These are phyloP conservation scores for Drosophila bocqueti DNA, from an alignment of 1,140 invertebrate species.

Conservation along the genomic window DNA sequence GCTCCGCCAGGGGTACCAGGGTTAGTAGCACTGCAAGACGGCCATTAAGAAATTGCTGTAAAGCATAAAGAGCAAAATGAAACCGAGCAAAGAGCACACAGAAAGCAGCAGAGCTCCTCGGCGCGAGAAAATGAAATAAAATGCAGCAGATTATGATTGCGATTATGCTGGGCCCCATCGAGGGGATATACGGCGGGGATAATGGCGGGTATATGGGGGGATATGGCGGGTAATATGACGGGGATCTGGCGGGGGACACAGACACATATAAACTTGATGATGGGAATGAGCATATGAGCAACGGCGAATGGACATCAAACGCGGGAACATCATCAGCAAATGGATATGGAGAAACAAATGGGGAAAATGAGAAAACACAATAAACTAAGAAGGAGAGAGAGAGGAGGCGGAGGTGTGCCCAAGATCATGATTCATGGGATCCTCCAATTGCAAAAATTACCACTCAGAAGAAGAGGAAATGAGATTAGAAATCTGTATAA, in stretches of 20 bases:
- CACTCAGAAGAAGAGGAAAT: not conserved
- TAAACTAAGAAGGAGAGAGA: not conserved
- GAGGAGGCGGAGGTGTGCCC: not conserved
- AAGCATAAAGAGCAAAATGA: conserved; percentile 82
- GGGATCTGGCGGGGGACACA: not conserved
- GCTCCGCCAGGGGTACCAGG: not conserved
- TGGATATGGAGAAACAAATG: conserved; percentile 5
- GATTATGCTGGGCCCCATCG: conserved; percentile 62
- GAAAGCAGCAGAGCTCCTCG: conserved; percentile 46
- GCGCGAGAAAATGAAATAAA: conserved; percentile 83
- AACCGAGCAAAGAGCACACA: conserved; percentile 58
- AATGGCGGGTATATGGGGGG: conserved; percentile 6
- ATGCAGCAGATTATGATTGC: conserved; percentile 83
- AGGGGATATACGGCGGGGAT: conserved; percentile 4
- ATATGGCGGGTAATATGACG: not conserved
- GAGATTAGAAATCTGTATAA: not conserved
- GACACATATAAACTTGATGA: conserved; percentile 28
- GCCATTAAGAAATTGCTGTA: conserved; percentile 82
- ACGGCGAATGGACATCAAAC: conserved; percentile 19
- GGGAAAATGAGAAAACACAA: not conserved
- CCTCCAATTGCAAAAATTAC: not conserved
- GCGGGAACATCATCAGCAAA: conserved; percentile 19
- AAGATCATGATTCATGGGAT: not conserved
- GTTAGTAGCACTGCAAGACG: conserved; percentile 55
- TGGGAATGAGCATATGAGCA: conserved; percentile 53